Evolutionary conservation across 1,140 invertebrate species (phyloP).

Genomic region (Cotesia glomerata): DNA sequence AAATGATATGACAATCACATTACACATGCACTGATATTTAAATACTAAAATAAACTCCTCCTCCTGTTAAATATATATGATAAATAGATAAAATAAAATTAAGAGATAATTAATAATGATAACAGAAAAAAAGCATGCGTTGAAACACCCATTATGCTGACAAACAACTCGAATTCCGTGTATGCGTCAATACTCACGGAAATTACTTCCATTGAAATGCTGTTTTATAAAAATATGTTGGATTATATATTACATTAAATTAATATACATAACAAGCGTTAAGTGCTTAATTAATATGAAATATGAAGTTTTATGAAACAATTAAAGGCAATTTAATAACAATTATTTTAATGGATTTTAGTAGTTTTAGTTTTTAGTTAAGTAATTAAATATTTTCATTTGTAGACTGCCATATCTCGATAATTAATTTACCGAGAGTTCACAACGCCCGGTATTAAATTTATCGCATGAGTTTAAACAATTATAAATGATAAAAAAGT

Average conservation of each 20-base stretch:
- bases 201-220: slow-evolving; percentile 64
- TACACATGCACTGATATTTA: slow-evolving; percentile 6
- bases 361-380: background rate
- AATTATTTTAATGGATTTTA: background rate
- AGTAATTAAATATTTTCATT: too few relatives aligned
- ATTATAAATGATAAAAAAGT: too few relatives aligned
- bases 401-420: background rate
- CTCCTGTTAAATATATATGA: background rate
- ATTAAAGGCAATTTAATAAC: background rate
- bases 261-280: slow-evolving; percentile 11
- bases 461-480: too few relatives aligned
- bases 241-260: slow-evolving; percentile 14
- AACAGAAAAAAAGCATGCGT: background rate
- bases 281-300: slow-evolving; percentile 1
- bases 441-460: too few relatives aligned
- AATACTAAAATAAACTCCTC: slow-evolving; percentile 21
- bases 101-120: background rate
- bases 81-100: background rate
- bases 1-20: slow-evolving; percentile 10
- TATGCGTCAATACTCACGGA: slow-evolving; percentile 53
- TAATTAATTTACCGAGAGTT: background rate
- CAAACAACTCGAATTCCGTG: slow-evolving; percentile 24
- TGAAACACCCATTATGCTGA: slow-evolving; percentile 10
- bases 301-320: too few relatives aligned
- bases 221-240: slow-evolving; percentile 53